Evolutionary conservation across 1,140 invertebrate genomes (phyloP), one percentile per base, ranked within the genome.

Genomic region (Mycetomoellerius zeteki): DNA sequence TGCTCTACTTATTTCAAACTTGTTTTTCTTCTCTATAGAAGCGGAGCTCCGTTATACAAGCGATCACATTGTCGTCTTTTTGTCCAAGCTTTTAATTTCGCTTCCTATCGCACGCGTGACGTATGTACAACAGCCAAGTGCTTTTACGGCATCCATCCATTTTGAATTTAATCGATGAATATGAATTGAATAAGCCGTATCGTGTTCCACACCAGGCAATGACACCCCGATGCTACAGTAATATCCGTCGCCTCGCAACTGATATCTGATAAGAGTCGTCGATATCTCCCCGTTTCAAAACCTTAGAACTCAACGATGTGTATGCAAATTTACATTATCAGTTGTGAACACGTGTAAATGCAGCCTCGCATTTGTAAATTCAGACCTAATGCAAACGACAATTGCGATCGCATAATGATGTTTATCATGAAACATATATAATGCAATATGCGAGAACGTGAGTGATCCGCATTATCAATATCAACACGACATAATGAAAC

Each of bases 241-340:
- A 60, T 80, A 56, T 54, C 27, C 43, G 21, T 43, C 37, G 19
- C 24, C 43, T 77, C 64, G 21, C n/a, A 14, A 64, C 37, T 24
- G 77, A 71, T 71, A 71, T 56, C 77, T 43, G 78, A 81, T 81
- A 81, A 16, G 62, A 10, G 19, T 3, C 21, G 50, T 27, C 50
- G 14, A 24, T 72, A 56, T 81, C 30, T 56, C 33, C 8, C 5
- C 30, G 21, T 16, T 16, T 1, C 33, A 27, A 56, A 56, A 69
- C 30, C 37, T 81, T 56, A n/a, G 14, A 69, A n/a, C 0, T n/a
- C 24, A 43, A 4, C 21, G 8, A 43, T 62, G 5, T 24, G 19
- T 21, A 16, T n/a, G 21, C 16, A 12, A 43, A 56, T 43, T 5
- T n/a, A 33, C 2, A 21, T 62, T 77, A 77, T 64, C 56, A 77